Conservation (phyloP, 1,140 invertebrate species). For the Ditylenchus dipsaci region DNA sequence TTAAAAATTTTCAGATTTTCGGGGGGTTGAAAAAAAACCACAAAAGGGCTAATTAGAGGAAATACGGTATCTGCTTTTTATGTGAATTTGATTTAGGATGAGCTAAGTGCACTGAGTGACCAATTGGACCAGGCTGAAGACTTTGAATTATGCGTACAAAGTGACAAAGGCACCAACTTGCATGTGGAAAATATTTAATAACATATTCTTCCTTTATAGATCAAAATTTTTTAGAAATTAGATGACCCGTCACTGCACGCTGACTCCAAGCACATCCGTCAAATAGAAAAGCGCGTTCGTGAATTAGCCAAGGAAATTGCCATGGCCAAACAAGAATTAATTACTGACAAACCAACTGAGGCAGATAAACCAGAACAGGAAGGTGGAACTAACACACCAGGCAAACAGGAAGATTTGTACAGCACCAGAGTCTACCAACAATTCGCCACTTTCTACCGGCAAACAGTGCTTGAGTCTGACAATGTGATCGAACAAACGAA, state of each 20-base stretch:
- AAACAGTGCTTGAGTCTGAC: neutral
- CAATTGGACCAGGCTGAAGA: neutral
- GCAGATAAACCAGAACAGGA: neutral
- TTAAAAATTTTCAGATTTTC: too few relatives aligned
- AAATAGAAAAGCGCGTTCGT: neutral
- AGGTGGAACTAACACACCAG: neutral
- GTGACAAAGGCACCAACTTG: neutral
- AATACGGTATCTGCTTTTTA: too few relatives aligned
- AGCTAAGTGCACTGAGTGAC: neutral
- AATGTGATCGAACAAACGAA: neutral
- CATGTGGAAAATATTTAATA: neutral
- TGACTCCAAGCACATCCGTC: neutral
- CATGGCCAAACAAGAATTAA: neutral
- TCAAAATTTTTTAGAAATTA: neutral
- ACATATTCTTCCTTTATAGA: neutral
- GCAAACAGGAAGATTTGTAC: neutral
- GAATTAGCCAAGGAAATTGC: neutral
- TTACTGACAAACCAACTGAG: neutral
- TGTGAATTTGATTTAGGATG: neutral
- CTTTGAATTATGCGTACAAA: conserved; percentile 1
- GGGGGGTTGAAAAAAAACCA: too few relatives aligned
- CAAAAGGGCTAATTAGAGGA: too few relatives aligned
- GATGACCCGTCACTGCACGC: neutral
- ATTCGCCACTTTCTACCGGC: neutral
- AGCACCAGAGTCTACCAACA: neutral